Evolutionary conservation across 2,113 vertebrate species (phyloP).

Genomic region (Tyto alba): DNA sequence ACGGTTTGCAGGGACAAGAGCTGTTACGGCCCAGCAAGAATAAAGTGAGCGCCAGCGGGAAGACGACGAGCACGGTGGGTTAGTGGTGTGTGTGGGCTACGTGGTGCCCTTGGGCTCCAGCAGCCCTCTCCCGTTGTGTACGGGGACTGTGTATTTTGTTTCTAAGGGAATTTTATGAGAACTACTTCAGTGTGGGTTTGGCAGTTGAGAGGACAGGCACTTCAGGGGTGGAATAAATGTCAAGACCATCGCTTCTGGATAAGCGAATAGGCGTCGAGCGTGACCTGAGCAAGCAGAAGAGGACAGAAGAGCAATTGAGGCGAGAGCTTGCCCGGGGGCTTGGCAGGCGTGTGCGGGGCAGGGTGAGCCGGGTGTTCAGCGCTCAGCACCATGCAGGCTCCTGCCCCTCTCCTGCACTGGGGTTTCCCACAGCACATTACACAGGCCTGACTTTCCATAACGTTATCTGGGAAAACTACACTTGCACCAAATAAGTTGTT

Average conservation of each 20-base stretch:
- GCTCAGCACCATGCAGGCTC: background rate
- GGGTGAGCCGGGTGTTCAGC: background rate
- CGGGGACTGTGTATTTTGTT: background rate
- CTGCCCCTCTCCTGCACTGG: rapidly evolving
- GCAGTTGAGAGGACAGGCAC: constrained; percentile 18
- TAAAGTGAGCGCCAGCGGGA: background rate
- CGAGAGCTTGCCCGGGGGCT: background rate
- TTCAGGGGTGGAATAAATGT: constrained; percentile 34
- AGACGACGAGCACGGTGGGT: background rate
- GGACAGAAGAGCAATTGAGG: background rate
- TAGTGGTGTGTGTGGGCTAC: background rate
- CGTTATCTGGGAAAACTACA: background rate
- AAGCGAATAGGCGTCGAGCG: background rate
- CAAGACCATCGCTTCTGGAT: constrained; percentile 25
- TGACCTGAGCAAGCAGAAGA: background rate
- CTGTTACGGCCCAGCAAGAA: background rate
- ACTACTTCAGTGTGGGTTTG: constrained; percentile 35
- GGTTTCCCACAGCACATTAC: background rate
- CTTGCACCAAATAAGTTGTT: background rate
- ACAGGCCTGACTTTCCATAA: rapidly evolving
- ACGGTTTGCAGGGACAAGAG: background rate
- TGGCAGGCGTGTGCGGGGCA: background rate
- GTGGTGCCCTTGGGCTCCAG: background rate
- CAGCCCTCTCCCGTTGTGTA: background rate
- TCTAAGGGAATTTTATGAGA: constrained; percentile 51